phyloP scores from a whole-genome alignment of 2,888 invertebrate genomes.

The Drosophila peninsularis region DNA sequence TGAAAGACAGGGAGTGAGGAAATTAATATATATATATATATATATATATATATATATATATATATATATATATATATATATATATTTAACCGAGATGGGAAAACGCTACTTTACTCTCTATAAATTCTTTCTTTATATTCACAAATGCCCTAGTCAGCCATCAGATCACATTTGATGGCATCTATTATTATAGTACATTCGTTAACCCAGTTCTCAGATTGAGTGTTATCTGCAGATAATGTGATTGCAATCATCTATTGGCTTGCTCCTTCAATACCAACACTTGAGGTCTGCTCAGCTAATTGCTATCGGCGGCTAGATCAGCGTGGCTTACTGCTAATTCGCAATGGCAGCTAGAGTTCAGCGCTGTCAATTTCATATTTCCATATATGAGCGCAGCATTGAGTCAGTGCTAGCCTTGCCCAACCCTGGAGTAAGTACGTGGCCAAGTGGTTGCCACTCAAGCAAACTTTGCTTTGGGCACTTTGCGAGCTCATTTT shows the following conservation, averaged over 20 bases:
- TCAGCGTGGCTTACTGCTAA: constrained; percentile 5
- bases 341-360: constrained; percentile 11
- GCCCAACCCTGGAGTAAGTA: constrained; percentile 47
- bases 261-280: neutral
- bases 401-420: constrained; percentile 20
- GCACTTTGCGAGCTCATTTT: constrained; percentile 82
- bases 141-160: no score
- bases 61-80: no score
- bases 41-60: no score
- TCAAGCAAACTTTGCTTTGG: constrained; percentile 59
- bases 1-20: no score
- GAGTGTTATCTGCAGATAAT: no score
- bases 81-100: no score
- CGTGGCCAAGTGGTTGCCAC: constrained; percentile 31
- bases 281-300: neutral
- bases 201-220: no score
- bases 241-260: neutral
- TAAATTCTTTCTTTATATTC: no score
- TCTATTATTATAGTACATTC: no score
- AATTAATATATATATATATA: no score
- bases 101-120: no score
- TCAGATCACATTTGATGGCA: no score
- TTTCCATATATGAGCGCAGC: constrained; percentile 17
- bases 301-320: neutral
- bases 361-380: constrained; percentile 14